Evolutionary conservation across 1,140 invertebrate genomes (phyloP).

Genomic region (Bombus sylvicola): DNA sequence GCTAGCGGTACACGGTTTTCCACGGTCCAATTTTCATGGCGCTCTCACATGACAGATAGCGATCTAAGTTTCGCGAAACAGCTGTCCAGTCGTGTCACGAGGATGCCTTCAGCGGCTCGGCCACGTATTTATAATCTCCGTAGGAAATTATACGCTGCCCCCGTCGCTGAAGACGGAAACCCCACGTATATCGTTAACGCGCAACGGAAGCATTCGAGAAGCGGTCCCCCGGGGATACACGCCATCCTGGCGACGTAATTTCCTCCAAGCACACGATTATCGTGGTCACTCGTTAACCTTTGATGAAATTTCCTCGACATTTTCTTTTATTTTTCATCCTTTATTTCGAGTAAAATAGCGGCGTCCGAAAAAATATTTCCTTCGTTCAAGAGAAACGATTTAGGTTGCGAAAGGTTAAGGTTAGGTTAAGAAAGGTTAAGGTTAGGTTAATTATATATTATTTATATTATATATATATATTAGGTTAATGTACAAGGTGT

Average conservation of each 20-base stretch:
- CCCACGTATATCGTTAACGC: conserved; percentile 30
- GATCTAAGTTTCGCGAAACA: conserved; percentile 38
- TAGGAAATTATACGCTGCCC: conserved; percentile 32
- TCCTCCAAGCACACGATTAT: background rate
- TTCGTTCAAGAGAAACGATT: too few relatives aligned
- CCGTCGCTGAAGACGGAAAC: conserved; percentile 17
- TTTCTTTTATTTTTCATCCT: background rate
- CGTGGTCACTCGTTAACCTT: background rate
- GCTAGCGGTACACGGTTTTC: background rate
- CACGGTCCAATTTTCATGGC: conserved; percentile 16
- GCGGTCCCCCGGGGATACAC: background rate
- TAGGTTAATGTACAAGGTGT: too few relatives aligned
- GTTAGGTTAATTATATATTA: too few relatives aligned
- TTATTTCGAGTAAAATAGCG: background rate
- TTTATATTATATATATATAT: too few relatives aligned
- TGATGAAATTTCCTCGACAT: background rate
- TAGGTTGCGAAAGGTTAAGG: too few relatives aligned
- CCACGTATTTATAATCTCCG: conserved; percentile 37
- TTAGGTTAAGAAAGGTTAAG: too few relatives aligned
- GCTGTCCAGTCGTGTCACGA: conserved; percentile 26
- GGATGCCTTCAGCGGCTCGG: background rate
- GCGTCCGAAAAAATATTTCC: too few relatives aligned
- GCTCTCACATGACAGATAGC: conserved; percentile 1
- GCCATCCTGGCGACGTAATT: conserved; percentile 8
- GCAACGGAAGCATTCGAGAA: conserved; percentile 20